Conservation (phyloP, 2,888 invertebrate species). For the Drosophila maculinotata region DNA sequence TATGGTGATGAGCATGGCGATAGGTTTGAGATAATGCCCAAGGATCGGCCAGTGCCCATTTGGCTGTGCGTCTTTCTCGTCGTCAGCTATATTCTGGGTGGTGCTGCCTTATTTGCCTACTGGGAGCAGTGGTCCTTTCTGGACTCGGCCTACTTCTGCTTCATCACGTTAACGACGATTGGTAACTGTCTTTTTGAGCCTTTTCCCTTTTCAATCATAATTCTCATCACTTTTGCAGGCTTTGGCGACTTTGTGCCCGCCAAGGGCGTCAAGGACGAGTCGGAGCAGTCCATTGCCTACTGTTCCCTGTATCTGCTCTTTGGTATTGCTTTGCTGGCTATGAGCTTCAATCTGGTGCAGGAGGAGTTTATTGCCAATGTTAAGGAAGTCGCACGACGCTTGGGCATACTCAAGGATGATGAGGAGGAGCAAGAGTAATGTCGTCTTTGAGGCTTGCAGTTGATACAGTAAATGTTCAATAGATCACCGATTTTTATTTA, state of each 20-base stretch:
- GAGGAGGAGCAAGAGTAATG: slow-evolving; percentile 86
- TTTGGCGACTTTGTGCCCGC: slow-evolving; percentile 97
- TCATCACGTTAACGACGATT: slow-evolving; percentile 96
- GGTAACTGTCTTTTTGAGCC: slow-evolving; percentile 83
- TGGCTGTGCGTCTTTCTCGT: slow-evolving; percentile 95
- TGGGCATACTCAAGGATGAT: slow-evolving; percentile 94
- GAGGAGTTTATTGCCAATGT: slow-evolving; percentile 96
- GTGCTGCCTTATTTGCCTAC: slow-evolving; percentile 93
- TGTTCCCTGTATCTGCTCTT: slow-evolving; percentile 97
- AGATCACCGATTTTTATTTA: too few species aligned
- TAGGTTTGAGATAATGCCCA: slow-evolving; percentile 84
- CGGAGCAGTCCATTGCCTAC: slow-evolving; percentile 88
- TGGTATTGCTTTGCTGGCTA: slow-evolving; percentile 96
- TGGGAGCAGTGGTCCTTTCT: slow-evolving; percentile 95
- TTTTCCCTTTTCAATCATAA: not conserved
- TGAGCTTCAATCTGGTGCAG: slow-evolving; percentile 98
- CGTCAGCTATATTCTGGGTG: slow-evolving; percentile 94
- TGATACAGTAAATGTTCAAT: not conserved
- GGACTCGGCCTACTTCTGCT: slow-evolving; percentile 96
- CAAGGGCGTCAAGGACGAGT: slow-evolving; percentile 86
- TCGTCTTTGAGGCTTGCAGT: not conserved
- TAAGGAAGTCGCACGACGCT: slow-evolving; percentile 92
- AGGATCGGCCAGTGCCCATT: slow-evolving; percentile 91
- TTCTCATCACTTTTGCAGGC: slow-evolving; percentile 82
- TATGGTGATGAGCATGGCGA: slow-evolving; percentile 86